Base-by-base conservation (phyloP, 2,113 vertebrate species). In the Caretta caretta region DNA sequence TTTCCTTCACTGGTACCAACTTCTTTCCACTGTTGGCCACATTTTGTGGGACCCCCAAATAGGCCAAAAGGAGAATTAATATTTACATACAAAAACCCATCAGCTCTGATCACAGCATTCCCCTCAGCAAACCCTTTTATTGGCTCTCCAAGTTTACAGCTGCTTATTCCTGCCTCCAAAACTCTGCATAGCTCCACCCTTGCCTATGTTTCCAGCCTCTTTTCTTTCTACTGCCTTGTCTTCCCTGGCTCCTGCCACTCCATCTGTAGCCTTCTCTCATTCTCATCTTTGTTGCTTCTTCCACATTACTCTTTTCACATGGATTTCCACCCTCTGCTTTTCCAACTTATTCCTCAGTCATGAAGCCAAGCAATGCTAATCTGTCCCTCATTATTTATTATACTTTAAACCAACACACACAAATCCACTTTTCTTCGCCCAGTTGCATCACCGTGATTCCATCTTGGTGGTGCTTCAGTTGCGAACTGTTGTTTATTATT, bases 361-460 rank as follows among this genome's bases (percentile, higher is more conserved):
- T 12, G 57, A 94, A 96, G 92, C 94, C 96, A 94, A 93, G 96
- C 93, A 97, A 96, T 88, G n/a, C 95, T 97, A 85, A 94, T 94
- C 94, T 96, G 96, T 90, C 90, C 83, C 93, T 96, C 95, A 89
- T 69, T 69, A 69, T 95, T 97, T 96, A 96, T 96, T 95, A 81
- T 89, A 80, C 96, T 93, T 94, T 95, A 87, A 93, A 93, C 94
- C 93, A 96, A 65, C 75, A 96, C 90, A 95, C 53, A 97, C 91
- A 94, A 94, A 96, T 93, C 97, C 10, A n/a, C 90, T 93, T 95
- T 69, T 88, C 88, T 94, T 96, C 95, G 90, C 96, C 93, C 8
- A 1, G 92, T 85, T 4, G 80, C 86, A 93, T 93, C 93, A 48
- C 13, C 84, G 88, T 69, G 95, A 97, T 94, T 93, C 86, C 1